Base-by-base conservation (phyloP, 1,140 invertebrate species). In the Anagrus nilaparvatae region DNA sequence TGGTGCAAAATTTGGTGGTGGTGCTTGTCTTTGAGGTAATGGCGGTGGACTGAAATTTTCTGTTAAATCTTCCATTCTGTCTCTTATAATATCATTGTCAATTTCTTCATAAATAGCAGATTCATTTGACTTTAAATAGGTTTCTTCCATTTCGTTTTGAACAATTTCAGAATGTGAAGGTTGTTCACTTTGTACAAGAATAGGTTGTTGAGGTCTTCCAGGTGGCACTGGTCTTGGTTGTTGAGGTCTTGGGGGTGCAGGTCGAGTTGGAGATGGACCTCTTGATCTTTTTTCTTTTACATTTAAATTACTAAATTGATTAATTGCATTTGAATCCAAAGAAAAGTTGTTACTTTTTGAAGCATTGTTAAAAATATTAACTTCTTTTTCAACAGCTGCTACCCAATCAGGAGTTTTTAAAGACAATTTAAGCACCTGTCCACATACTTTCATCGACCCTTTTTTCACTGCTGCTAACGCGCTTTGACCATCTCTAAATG, bases 401-500 rank as follows among this genome's bases (percentile, higher is more conserved):
- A 82, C 71, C 91, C 91, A 96, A 47, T 90, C 75, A 2, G 78
- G 75, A 0, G 87, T 88, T 63, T 88, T 91, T 2, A 95, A 66
- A n/a, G 75, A 70, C 9, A 94, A 74, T 28, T 68, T 70, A 5
- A 95, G 65, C 5, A 72, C 67, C 46, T 82, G 73, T 5, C 81
- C 81, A 48, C 76, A 78, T 23, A 89, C 73, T 60, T 80, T 63
- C 4, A 70, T 71, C 47, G 61, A 67, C 44, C 72, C 70, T 50
- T 75, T 73, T 27, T 74, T 62, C 3, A 73, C 74, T 6, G 89
- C 87, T 35, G 79, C 77, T 2, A 96, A 56, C 23, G 91, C 89
- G 46, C 78, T 79, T 52, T 85, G 79, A 0, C 89, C 87, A 55
- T 88, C 84, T 51, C 82, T 73, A 59, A 94, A 96, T 3, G 88